A percentile compares a stretch with the other conserved stretches of the same genome.
Evolutionary conservation across 2,888 invertebrate genomes (phyloP).

Genomic region (Apamea epomidion): DNA sequence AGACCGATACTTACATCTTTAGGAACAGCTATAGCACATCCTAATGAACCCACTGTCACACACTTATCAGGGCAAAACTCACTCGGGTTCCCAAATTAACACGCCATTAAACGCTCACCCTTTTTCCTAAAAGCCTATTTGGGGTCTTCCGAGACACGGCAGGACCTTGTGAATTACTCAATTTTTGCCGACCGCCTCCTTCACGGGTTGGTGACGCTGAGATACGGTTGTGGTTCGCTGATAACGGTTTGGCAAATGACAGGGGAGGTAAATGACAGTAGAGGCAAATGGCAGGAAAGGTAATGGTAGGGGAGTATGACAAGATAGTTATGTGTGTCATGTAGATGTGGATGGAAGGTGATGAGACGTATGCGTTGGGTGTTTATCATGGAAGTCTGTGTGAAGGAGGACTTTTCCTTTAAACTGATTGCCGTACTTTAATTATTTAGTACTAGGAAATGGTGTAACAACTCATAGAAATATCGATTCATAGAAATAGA

Average conservation of each 20-base stretch:
- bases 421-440: neutral
- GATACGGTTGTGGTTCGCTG: conserved; percentile 58
- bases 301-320: conserved; percentile 21
- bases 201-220: conserved; percentile 48
- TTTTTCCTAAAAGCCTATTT: conserved; percentile 71
- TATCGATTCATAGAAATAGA: neutral
- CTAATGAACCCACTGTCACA: conserved; percentile 64
- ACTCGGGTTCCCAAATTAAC: conserved; percentile 73
- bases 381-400: neutral
- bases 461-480: neutral
- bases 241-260: conserved; percentile 57
- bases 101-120: conserved; percentile 73
- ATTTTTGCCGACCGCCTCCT: conserved; percentile 64
- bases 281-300: conserved; percentile 19
- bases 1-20: conserved; percentile 23
- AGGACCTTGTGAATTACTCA: conserved; percentile 66
- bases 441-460: neutral
- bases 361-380: conserved; percentile 15
- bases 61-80: conserved; percentile 69
- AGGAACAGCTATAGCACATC: conserved; percentile 20
- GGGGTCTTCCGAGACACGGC: conserved; percentile 65
- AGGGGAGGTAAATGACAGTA: conserved; percentile 47
- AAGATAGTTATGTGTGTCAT: conserved; percentile 44
- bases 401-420: neutral
- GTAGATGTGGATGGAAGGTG: conserved; percentile 22